Percentiles rank a stretch among this genome's conserved stretches.
These are phyloP conservation scores for Poeciliopsis retropinna DNA, from an alignment of 2,113 vertebrate species.

Conservation along the genomic window DNA sequence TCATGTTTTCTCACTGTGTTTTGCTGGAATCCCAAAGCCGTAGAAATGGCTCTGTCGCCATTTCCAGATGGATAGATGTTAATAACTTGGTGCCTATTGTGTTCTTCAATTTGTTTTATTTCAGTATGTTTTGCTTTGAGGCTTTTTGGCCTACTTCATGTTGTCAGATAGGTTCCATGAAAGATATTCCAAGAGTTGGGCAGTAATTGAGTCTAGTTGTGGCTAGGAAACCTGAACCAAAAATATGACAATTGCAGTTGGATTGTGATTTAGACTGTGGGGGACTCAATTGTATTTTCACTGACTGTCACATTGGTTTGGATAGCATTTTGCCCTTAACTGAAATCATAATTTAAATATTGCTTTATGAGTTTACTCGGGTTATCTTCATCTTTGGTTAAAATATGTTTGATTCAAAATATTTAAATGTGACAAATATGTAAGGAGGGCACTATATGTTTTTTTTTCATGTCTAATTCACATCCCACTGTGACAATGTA, in stretches of 20 bases:
- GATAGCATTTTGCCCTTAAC: neutral
- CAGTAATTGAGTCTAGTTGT: no score
- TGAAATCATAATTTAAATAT: neutral
- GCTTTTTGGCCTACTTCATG: no score
- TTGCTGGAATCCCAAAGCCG: neutral
- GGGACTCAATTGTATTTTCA: no score
- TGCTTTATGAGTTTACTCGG: neutral
- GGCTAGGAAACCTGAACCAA: no score
- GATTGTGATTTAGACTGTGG: no score
- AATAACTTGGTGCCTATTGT: no score
- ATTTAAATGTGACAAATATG: neutral
- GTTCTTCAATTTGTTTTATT: no score
- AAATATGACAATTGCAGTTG: no score
- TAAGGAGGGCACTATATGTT: neutral
- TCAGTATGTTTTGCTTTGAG: no score
- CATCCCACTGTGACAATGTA: conserved; percentile 52
- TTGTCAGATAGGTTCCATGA: no score
- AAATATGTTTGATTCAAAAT: neutral
- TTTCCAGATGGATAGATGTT: neutral
- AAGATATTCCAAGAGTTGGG: no score
- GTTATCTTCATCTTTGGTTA: neutral
- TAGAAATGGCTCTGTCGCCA: neutral
- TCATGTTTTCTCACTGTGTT: neutral
- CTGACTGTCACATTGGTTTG: neutral
- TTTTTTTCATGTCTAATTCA: conserved; percentile 35